Evolutionary conservation across 1,140 invertebrate species (phyloP).

Genomic region (Listronotus oregonensis): DNA sequence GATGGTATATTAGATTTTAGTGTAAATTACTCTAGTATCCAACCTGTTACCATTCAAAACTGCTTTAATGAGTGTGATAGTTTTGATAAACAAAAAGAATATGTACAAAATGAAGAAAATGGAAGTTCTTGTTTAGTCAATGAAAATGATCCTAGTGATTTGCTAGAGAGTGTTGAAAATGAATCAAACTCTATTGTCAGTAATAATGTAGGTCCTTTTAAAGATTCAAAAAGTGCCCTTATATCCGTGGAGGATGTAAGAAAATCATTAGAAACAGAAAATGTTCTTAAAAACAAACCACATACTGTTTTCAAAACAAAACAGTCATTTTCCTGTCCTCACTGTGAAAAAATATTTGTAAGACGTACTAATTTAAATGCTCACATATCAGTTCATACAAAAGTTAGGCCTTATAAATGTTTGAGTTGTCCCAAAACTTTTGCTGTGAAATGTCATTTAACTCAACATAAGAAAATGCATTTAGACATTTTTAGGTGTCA

Average conservation of each 20-base stretch:
- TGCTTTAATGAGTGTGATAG: neutral
- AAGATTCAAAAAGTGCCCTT: neutral
- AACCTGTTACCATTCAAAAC: neutral
- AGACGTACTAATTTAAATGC: conserved; percentile 8
- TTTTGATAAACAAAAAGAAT: neutral
- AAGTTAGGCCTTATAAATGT: conserved; percentile 3
- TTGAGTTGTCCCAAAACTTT: conserved; percentile 10
- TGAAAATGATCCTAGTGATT: neutral
- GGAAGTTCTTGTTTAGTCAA: neutral
- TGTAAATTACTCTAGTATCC: conserved; percentile 5
- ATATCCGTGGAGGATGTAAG: neutral
- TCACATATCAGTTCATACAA: conserved; percentile 11
- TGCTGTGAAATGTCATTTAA: conserved; percentile 13
- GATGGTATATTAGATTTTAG: conserved; percentile 2
- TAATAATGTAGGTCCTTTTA: neutral
- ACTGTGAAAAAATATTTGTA: conserved; percentile 17
- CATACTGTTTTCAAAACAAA: neutral
- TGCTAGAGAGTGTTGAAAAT: conserved; percentile 5
- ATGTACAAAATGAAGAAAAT: neutral
- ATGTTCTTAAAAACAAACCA: neutral
- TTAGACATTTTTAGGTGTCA: conserved; percentile 1
- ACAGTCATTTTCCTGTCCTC: conserved; percentile 2
- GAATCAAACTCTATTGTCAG: neutral
- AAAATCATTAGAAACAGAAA: neutral
- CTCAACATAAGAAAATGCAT: conserved; percentile 15